Base-by-base conservation (phyloP, 1,140 invertebrate genomes). In the Drosophila burlai region DNA sequence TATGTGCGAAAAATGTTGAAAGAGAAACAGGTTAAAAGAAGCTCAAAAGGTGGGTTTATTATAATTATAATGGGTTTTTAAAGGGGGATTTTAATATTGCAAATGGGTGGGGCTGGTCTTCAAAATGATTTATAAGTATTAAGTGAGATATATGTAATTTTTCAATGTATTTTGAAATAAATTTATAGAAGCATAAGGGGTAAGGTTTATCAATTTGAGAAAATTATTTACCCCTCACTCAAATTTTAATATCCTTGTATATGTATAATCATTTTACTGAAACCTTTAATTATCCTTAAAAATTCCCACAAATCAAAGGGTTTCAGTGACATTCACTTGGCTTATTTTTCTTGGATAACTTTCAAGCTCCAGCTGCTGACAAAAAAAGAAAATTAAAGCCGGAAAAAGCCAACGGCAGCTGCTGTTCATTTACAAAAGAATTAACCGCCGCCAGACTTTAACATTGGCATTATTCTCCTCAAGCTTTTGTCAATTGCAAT, bases 401-500 rank as follows among this genome's bases (percentile, higher is more conserved):
- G 13, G 34, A 24, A 71, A 68, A 72, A 46, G 54, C 26, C 36
- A 58, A 52, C 29, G 24, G 67, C 67, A 72, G 67, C 69, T 73
- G 69, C 69, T 73, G 69, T 68, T 40, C 69, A 73, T 73, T 73
- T 73, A 73, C 69, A 73, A 61, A 72, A 24, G 69, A 73, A 73
- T 73, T 73, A 73, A 40, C 66, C 54, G 69, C 67, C 54, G 45
- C 21, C 31, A 31, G 64, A 47, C 34, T 67, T 47, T 80, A 54
- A 58, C 73, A 80, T 64, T 82, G 66, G 60, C 79, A 68, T 50
- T 55, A 49, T 73, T 43, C 50, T 43, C 49, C 52, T 55, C 24
- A 50, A 57, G 81, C 24, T 64, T 73, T 60, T 61, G 80, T 73
- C 80, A 78, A 78, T 82, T 74, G 54, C 69, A 73, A 73, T 73